Evolutionary conservation across 1,140 invertebrate genomes (phyloP).

Genomic region (Drosophila sturtevanti): DNA sequence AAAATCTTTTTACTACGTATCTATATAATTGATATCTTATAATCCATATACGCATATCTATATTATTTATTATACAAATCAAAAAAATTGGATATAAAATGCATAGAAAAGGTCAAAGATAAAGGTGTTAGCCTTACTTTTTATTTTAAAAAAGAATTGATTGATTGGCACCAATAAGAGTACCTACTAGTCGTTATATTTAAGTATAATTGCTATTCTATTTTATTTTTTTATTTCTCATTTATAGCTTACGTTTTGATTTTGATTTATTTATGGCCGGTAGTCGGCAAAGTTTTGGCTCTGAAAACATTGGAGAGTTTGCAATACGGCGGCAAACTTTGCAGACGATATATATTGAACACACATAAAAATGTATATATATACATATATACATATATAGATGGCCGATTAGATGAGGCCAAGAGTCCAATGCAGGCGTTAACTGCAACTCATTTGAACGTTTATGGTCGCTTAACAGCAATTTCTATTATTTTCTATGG

Average conservation of each 20-base stretch:
- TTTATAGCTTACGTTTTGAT: background rate
- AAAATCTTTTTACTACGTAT: too few species aligned
- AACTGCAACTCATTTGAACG: constrained; percentile 63
- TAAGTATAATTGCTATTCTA: background rate
- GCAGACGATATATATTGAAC: constrained; percentile 45
- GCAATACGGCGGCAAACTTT: constrained; percentile 57
- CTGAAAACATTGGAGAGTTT: constrained; percentile 43
- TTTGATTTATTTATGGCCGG: constrained; percentile 36
- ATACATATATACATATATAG: constrained; percentile 34
- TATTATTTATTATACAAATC: too few species aligned
- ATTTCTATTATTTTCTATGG: constrained; percentile 76
- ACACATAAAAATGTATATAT: background rate
- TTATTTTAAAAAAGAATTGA: too few species aligned
- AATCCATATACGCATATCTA: too few species aligned
- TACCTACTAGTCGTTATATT: background rate
- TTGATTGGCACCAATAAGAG: too few species aligned
- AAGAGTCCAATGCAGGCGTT: constrained; percentile 13
- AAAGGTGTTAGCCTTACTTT: too few species aligned
- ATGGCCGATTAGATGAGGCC: constrained; percentile 29
- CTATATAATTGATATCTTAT: too few species aligned
- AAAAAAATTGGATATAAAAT: too few species aligned
- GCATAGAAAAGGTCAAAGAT: too few species aligned
- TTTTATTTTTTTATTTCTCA: background rate
- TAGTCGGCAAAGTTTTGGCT: constrained; percentile 34
- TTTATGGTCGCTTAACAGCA: constrained; percentile 73